A percentile compares a stretch with the other conserved stretches of the same genome.
Conservation (phyloP, 2,888 invertebrate genomes). For the Tuta absoluta region DNA sequence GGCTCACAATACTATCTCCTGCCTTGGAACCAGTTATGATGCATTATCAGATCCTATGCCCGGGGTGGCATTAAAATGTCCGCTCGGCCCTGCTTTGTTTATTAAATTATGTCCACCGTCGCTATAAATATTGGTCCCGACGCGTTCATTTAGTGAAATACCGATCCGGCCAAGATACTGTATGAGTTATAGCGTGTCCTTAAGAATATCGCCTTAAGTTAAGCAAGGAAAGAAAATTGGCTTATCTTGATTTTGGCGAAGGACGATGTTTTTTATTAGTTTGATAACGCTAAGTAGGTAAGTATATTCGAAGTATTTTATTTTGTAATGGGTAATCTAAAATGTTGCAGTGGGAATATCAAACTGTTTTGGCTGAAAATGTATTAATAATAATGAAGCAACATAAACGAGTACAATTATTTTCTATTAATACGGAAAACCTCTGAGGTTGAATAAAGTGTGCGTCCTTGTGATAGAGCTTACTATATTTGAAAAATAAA, state of each 20-base stretch:
- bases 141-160: slow-evolving; percentile 79
- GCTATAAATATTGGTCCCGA: slow-evolving; percentile 71
- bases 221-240: slow-evolving; percentile 59
- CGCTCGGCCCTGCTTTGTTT: slow-evolving; percentile 76
- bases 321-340: neutral
- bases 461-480: no score
- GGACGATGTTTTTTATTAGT: slow-evolving; percentile 30
- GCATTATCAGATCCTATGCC: slow-evolving; percentile 77
- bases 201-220: slow-evolving; percentile 65
- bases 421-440: no score
- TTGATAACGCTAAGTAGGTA: slow-evolving; percentile 11
- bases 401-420: no score
- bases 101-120: slow-evolving; percentile 79
- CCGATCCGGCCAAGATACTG: slow-evolving; percentile 73
- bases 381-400: no score
- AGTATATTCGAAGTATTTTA: no score
- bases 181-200: slow-evolving; percentile 72
- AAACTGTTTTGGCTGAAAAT: no score
- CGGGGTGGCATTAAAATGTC: slow-evolving; percentile 77
- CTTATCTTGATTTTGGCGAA: slow-evolving; percentile 57
- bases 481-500: no score
- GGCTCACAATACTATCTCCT: slow-evolving; percentile 78
- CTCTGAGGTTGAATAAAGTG: no score
- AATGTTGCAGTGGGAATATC: no score
- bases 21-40: slow-evolving; percentile 75